Evolutionary conservation across 1,140 invertebrate genomes (phyloP), one percentile per base, ranked within the genome.

Genomic region (Aphidius gifuensis): DNA sequence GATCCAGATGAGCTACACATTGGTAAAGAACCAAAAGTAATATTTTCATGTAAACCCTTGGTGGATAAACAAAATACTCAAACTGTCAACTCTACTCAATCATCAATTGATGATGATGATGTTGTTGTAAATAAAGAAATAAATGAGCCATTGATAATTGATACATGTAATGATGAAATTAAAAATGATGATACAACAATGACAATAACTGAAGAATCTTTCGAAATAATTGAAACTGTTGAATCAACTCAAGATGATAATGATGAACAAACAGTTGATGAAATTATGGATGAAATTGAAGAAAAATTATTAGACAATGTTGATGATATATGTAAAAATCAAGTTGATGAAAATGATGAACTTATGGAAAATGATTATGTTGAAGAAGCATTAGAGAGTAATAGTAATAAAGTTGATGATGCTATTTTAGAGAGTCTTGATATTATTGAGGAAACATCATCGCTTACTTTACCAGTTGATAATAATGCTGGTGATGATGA

Each of bases 381-480:
- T 8, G 65, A 68, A 58, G 16, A 64, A 47, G 51, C 67, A 5
- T 38, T 45, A 2, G 63, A 69, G 5, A 69, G 67, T 50, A n/a
- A 16, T 16, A 16, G 16, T 16, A 16, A 16, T 32, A 32, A 32
- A 32, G 23, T 1, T 32, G 23, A 32, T 32, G 4, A 32, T 32
- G 16, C 16, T 16, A 32, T 32, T 32, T 32, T 32, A 32, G 23
- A 32, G 4, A 32, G 23, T 32, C 23, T 32, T 3, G 23, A 32
- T 32, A 32, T 32, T 32, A 32, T 32, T 32, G 23, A 32, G 4
- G 23, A 32, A 16, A 16, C 16, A 32, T 32, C 23, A 32, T 32
- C 23, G 1, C 4, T 32, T 32, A 3, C 23, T 32, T 32, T 32
- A 32, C 2, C 2, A 32, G 23, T 32, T 32, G 23, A 32, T 32